Evolutionary conservation across 1,140 invertebrate genomes (phyloP), one percentile per base, ranked within the genome.

Genomic region (Bombus fervidus): DNA sequence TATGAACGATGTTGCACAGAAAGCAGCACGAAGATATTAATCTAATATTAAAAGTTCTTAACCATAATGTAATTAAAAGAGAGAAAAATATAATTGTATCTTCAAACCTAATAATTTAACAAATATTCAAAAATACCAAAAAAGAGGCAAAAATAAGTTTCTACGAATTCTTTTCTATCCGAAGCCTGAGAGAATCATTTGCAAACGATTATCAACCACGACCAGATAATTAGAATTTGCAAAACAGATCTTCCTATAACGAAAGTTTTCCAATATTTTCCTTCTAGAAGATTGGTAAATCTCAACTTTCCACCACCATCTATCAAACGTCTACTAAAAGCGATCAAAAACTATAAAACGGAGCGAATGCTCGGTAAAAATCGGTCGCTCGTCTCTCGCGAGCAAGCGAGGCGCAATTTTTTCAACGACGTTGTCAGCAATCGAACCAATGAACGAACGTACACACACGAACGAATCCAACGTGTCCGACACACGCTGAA

Each of bases 401-500:
- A 53, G 43, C 18, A 13, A 39, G 22, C 39, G 77, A 15, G 43
- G 39, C 64, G 75, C 75, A 78, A 72, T 81, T 85, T 85, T 62
- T 81, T 85, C 83, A 81, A 81, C 78, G 68, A 79, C 83, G 78
- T 74, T 81, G 83, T 43, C 69, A 66, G 77, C 83, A 79, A 85
- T 85, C 83, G 83, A 85, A 85, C 83, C 83, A 85, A 85, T 80
- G 76, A 87, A 86, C 85, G 71, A 79, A 62, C 73, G 28, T 64
- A 69, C 71, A 31, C 28, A n/a, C 39, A 41, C 64, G 9, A 3
- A 59, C 41, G n/a, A 57, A 34, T 57, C 31, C 31, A 74, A 66
- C 53, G 53, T 66, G 72, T 79, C 57, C 57, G 41, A 82, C 53
- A 71, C 83, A 80, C 72, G 68, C 72, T 66, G 41, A 81, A 81